Conservation (phyloP, 2,113 vertebrate species). For the Spea multiplicata region DNA sequence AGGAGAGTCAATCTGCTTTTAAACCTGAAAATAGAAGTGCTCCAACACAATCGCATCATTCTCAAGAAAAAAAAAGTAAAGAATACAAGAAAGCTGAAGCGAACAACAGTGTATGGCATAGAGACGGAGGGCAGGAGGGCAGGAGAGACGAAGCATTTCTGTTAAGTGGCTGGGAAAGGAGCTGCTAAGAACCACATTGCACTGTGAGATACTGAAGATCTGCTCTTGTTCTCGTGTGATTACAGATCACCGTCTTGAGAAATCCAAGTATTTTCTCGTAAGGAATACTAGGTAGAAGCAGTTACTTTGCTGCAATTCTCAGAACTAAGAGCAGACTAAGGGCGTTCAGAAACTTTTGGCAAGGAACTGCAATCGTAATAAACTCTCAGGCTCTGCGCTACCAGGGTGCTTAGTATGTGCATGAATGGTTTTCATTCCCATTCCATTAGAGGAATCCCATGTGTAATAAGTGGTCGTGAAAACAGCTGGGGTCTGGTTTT, state of each 20-base stretch:
- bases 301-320: background rate
- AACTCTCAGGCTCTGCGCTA: background rate
- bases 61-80: background rate
- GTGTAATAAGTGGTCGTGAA: background rate
- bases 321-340: background rate
- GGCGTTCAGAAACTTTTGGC: background rate
- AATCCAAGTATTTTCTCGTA: background rate
- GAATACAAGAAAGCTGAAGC: background rate
- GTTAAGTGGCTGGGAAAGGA: background rate
- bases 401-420: too few species aligned
- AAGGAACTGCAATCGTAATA: background rate
- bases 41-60: background rate
- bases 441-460: slow-evolving; percentile 4
- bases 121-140: background rate
- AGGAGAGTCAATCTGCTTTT: too few species aligned
- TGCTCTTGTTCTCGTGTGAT: background rate
- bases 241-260: background rate
- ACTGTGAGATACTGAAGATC: background rate
- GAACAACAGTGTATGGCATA: background rate
- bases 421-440: background rate
- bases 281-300: background rate
- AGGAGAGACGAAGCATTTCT: background rate
- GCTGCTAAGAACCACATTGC: background rate
- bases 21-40: background rate
- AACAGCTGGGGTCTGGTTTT: too few species aligned